A percentile compares a stretch with the other conserved stretches of the same genome.
Conservation (phyloP, 2,888 invertebrate genomes). For the Ornithoptera priamus region DNA sequence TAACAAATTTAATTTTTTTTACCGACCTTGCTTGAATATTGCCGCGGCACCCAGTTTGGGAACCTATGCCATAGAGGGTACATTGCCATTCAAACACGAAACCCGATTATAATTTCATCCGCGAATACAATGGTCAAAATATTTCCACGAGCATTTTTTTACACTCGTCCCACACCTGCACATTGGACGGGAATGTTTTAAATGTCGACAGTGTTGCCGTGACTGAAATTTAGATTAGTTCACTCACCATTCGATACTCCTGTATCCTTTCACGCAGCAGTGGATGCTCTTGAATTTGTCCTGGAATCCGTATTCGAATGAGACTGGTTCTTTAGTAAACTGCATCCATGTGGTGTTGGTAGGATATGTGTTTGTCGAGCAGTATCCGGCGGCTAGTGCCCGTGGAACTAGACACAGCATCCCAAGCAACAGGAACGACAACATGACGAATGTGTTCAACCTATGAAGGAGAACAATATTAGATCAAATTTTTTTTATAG, state of each 20-base stretch:
- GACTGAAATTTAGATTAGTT: slow-evolving; percentile 42
- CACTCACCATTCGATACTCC: slow-evolving; percentile 89
- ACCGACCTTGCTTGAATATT: too few relatives aligned
- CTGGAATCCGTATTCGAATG: slow-evolving; percentile 84
- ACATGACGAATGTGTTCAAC: slow-evolving; percentile 54
- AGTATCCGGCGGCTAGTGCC: slow-evolving; percentile 72
- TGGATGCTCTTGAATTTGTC: slow-evolving; percentile 87
- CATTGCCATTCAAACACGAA: slow-evolving; percentile 29
- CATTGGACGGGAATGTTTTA: slow-evolving; percentile 48
- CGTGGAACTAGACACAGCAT: slow-evolving; percentile 45
- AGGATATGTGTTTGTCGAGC: slow-evolving; percentile 79
- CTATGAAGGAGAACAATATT: slow-evolving; percentile 33
- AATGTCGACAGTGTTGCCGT: slow-evolving; percentile 37
- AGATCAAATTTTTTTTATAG: background rate
- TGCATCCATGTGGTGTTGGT: slow-evolving; percentile 83
- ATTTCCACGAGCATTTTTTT: slow-evolving; percentile 57
- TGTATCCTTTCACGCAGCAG: slow-evolving; percentile 87
- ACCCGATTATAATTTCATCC: slow-evolving; percentile 58
- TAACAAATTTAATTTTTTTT: too few relatives aligned
- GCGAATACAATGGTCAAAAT: slow-evolving; percentile 56
- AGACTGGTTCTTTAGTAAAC: slow-evolving; percentile 86
- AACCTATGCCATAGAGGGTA: slow-evolving; percentile 6
- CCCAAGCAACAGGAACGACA: slow-evolving; percentile 50
- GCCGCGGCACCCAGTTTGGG: too few relatives aligned
- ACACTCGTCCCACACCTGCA: slow-evolving; percentile 82